A percentile compares a stretch with the other conserved stretches of the same genome.
Evolutionary conservation across 2,888 invertebrate genomes (phyloP).

Genomic region (Chloromyia formosa): DNA sequence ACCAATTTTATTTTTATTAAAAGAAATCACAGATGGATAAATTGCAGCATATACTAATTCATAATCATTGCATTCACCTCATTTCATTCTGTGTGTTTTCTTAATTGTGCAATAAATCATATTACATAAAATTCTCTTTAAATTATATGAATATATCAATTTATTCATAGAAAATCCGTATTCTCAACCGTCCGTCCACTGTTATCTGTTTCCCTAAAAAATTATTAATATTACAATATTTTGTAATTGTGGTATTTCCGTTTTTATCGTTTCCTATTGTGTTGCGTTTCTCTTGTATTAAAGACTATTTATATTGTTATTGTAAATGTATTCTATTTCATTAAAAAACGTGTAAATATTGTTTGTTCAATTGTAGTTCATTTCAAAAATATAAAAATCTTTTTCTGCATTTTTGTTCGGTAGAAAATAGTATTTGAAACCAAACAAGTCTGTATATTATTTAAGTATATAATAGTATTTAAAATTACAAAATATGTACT

Average conservation of each 20-base stretch:
- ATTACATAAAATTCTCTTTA: neutral
- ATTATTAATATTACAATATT: slow-evolving; percentile 20
- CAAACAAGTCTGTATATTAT: slow-evolving; percentile 42
- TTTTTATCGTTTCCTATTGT: slow-evolving; percentile 37
- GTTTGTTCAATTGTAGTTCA: slow-evolving; percentile 31
- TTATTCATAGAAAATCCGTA: neutral
- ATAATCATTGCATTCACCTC: slow-evolving; percentile 31
- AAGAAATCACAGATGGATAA: slow-evolving; percentile 49
- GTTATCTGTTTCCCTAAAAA: too few relatives aligned
- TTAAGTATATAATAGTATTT: slow-evolving; percentile 29
- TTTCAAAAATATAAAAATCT: slow-evolving; percentile 49
- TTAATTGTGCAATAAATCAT: slow-evolving; percentile 13
- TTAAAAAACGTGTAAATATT: slow-evolving; percentile 48
- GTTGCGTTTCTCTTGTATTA: slow-evolving; percentile 19
- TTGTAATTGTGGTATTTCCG: slow-evolving; percentile 23
- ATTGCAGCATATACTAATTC: slow-evolving; percentile 41
- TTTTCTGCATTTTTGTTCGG: slow-evolving; percentile 39
- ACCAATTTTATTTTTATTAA: slow-evolving; percentile 32
- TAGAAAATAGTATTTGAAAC: slow-evolving; percentile 50
- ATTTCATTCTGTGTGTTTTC: slow-evolving; percentile 16
- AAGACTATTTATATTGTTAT: slow-evolving; percentile 34
- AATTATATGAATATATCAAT: too few relatives aligned
- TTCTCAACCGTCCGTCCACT: neutral
- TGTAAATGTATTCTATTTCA: slow-evolving; percentile 43
- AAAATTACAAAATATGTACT: slow-evolving; percentile 35